Evolutionary conservation across 2,113 vertebrate species (phyloP).

Genomic region (Odocoileus hemionus): DNA sequence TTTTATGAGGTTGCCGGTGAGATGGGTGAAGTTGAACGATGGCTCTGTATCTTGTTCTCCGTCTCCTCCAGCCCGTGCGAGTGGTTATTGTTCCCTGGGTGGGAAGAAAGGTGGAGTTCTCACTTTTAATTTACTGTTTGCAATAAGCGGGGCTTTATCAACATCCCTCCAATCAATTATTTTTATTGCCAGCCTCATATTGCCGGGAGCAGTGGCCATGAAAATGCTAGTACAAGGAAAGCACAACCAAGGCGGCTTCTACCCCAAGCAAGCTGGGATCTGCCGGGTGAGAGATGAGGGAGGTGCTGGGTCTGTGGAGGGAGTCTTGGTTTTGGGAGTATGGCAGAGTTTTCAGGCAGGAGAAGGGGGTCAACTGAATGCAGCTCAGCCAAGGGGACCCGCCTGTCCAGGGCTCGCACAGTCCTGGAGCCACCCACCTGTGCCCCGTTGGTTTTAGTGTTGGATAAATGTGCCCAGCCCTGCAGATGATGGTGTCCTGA

Average conservation of each 20-base stretch:
- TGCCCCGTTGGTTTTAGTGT: rapidly evolving
- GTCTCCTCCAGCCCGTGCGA: neutral
- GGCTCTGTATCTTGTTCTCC: neutral
- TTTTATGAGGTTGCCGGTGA: conserved; percentile 55
- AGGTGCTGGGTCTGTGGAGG: rapidly evolving
- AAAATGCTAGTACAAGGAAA: neutral
- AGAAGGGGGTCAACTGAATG: no score
- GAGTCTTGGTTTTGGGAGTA: neutral
- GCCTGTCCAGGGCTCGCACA: neutral
- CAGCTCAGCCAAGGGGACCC: neutral
- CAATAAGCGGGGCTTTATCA: conserved; percentile 75
- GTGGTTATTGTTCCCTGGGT: conserved; percentile 68
- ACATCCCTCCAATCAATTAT: conserved; percentile 69
- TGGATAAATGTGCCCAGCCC: neutral
- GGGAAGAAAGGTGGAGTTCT: conserved; percentile 66
- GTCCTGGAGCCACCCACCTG: neutral
- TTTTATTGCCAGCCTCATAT: conserved; percentile 65
- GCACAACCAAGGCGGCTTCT: neutral
- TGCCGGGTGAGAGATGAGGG: rapidly evolving
- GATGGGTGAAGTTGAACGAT: conserved; percentile 21
- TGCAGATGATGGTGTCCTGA: neutral
- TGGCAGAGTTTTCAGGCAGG: neutral
- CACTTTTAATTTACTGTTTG: conserved; percentile 73
- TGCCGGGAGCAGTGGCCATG: neutral
- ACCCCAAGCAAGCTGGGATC: neutral